Conservation (phyloP, 2,888 invertebrate species). For the Luffia ferchaultella region DNA sequence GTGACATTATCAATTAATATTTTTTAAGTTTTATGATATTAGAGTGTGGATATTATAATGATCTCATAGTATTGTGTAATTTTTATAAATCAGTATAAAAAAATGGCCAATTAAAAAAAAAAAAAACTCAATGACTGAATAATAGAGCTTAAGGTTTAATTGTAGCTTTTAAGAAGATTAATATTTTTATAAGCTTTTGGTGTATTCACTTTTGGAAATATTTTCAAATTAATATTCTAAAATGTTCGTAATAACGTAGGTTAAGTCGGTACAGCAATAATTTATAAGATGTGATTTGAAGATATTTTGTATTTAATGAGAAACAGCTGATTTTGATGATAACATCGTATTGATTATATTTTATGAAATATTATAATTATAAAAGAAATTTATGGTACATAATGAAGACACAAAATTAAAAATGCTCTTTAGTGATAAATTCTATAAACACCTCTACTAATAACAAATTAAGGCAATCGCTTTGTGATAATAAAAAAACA, state of each 20-base stretch:
- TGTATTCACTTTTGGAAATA: background rate
- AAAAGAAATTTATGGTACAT: too few species aligned
- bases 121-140: background rate
- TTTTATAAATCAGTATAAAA: background rate
- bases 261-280: background rate
- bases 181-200: background rate
- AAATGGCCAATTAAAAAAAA: background rate
- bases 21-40: too few species aligned
- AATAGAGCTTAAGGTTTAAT: background rate
- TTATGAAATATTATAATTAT: too few species aligned
- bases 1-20: too few species aligned
- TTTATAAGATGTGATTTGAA: background rate
- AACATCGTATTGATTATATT: too few species aligned
- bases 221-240: background rate
- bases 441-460: too few species aligned
- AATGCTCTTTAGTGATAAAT: too few species aligned
- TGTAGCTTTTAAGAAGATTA: background rate
- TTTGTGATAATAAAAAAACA: too few species aligned
- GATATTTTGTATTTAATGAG: too few species aligned
- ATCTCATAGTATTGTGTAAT: background rate
- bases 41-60: background rate
- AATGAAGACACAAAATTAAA: too few species aligned
- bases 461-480: too few species aligned
- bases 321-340: too few species aligned
- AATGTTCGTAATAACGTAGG: background rate